These are phyloP conservation scores for Chlorospingus semifuscus DNA, from an alignment of 2,797 vertebrate genomes.

Conservation along the genomic window DNA sequence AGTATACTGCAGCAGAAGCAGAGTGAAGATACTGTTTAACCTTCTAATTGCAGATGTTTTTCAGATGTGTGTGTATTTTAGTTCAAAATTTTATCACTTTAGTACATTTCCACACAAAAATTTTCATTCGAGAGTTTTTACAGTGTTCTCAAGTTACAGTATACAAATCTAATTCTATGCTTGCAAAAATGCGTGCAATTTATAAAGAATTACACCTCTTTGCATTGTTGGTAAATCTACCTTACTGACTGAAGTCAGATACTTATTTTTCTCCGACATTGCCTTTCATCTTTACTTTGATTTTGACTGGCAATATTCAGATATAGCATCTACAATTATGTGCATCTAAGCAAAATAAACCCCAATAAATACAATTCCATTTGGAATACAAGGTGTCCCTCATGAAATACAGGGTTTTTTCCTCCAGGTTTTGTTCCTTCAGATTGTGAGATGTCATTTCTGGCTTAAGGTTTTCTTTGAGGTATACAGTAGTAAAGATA, in stretches of 20 bases:
- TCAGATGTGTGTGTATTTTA: background rate
- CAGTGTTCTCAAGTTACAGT: background rate
- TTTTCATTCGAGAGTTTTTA: background rate
- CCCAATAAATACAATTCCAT: background rate
- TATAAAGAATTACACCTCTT: background rate
- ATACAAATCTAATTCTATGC: background rate
- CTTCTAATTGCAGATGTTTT: background rate
- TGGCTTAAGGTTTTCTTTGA: background rate
- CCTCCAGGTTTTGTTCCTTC: background rate
- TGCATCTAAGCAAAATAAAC: background rate
- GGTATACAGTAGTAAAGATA: background rate
- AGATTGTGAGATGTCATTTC: background rate
- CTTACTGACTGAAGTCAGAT: background rate
- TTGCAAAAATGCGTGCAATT: background rate
- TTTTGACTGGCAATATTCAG: background rate
- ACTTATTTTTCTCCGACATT: background rate
- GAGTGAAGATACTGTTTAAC: background rate
- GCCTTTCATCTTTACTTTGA: slow-evolving; percentile 7
- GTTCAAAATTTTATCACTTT: background rate
- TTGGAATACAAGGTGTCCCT: background rate
- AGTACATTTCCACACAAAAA: background rate
- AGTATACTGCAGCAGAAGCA: background rate
- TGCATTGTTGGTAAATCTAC: background rate
- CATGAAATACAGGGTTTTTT: background rate
- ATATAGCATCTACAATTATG: background rate